Conservation (phyloP, 2,888 invertebrate genomes). For the Pammene aurita region DNA sequence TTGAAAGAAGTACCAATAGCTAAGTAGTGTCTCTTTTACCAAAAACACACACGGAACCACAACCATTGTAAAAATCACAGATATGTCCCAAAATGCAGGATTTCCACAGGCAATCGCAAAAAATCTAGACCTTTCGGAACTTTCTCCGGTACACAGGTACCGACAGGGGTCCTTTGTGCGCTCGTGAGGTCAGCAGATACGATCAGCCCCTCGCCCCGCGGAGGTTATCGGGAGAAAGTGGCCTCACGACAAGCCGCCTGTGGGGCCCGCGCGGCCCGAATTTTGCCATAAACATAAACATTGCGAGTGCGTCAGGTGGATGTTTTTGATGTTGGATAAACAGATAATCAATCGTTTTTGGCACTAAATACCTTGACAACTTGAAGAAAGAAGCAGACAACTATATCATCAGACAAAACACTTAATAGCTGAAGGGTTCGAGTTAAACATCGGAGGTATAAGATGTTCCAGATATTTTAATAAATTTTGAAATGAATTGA, state of each 20-base stretch:
- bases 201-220: conserved; percentile 28
- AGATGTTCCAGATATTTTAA: no score
- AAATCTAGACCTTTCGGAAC: conserved; percentile 11
- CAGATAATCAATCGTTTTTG: neutral
- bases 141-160: conserved; percentile 35
- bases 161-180: conserved; percentile 34
- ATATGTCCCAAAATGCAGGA: no score
- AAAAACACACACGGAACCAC: no score
- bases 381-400: neutral
- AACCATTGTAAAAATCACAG: no score
- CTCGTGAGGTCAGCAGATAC: conserved; percentile 41
- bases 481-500: no score
- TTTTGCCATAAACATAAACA: conserved; percentile 24
- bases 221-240: conserved; percentile 38
- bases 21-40: no score
- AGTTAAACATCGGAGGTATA: no score
- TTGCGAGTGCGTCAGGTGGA: neutral
- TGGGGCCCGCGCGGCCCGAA: conserved; percentile 22
- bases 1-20: no score
- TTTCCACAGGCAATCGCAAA: no score
- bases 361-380: neutral
- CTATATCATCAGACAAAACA: neutral
- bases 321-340: neutral
- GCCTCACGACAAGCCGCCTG: conserved; percentile 24
- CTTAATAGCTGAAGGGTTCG: no score